Percentiles rank a stretch among this genome's conserved stretches.
These are phyloP conservation scores for Eupithecia tripunctaria DNA, from an alignment of 2,888 invertebrate genomes.

Conservation along the genomic window DNA sequence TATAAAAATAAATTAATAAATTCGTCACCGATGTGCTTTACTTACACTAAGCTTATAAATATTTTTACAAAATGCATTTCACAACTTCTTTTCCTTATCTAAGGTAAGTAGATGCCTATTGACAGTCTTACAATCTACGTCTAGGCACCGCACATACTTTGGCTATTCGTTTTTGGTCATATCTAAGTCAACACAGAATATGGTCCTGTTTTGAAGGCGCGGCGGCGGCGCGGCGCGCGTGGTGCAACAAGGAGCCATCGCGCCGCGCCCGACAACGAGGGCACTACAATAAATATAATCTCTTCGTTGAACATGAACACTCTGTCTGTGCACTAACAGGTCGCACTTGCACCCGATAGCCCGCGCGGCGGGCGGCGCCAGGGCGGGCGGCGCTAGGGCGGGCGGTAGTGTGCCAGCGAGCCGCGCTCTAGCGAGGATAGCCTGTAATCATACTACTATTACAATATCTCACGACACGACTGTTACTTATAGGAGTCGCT, in stretches of 20 bases:
- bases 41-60: constrained; percentile 42
- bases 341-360: not conserved
- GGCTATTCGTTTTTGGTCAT: not conserved
- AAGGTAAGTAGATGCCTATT: not conserved
- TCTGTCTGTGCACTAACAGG: not conserved
- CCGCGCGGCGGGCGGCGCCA: constrained; percentile 72
- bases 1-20: constrained; percentile 65
- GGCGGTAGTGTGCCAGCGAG: constrained; percentile 54
- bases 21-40: constrained; percentile 55
- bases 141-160: not conserved
- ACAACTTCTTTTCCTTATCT: constrained; percentile 16
- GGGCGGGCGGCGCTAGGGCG: constrained; percentile 64
- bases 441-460: constrained; percentile 58
- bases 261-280: not conserved
- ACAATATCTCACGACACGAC: not conserved
- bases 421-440: constrained; percentile 72
- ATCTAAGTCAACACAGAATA: too few species aligned
- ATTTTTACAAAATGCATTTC: constrained; percentile 37
- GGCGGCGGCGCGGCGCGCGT: too few species aligned
- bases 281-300: constrained; percentile 3
- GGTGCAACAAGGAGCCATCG: too few species aligned
- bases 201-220: not conserved
- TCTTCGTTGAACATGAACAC: not conserved
- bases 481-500: not conserved
- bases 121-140: not conserved